Evolutionary conservation across 2,113 vertebrate species (phyloP), one percentile per base, ranked within the genome.

Genomic region (Brachypteracias leptosomus): DNA sequence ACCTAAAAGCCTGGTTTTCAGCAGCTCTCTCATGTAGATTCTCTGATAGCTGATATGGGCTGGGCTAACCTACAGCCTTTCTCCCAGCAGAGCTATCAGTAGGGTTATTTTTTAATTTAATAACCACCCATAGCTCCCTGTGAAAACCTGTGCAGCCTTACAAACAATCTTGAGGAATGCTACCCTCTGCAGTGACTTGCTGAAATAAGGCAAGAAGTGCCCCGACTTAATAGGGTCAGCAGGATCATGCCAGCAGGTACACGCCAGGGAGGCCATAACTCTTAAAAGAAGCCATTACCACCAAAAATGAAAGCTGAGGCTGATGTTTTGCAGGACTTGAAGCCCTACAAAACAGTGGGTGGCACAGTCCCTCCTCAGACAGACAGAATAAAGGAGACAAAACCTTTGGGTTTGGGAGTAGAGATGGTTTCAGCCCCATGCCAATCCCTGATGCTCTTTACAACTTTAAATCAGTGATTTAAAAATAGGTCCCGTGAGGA

Each of bases 401-500:
- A 85, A 63, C 11, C 29, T 47, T 47, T 1, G 17, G 26, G 10
- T 2, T 18, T 78, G 29, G 8, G 25, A 4, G 14, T 24, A 44
- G 52, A 79, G 19, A 58, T 47, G 20, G 16, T 63, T 85, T 79
- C 75, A 85, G 29, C 22, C 35, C 46, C 17, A 4, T 15, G 20
- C 24, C 8, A 2, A 35, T 77, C 8, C 29, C 26, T 61, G 49
- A 33, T 58, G 52, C 4, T 62, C 21, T 13, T 70, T 59, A 36
- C 9, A 38, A n/a, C 61, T 92, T 90, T 52, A 92, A 73, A 83
- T n/a, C 33, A 52, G 24, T 5, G 7, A 44, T 89, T 91, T 81
- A 44, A 86, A 97, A 97, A 97, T 80, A 94, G 89, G 18, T 77
- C 33, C 85, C 18, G 15, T 96, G 93, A 91, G 95, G 95, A 94